These are phyloP conservation scores for Centropyge bicolor DNA, from an alignment of 2,797 vertebrate species.

Conservation along the genomic window DNA sequence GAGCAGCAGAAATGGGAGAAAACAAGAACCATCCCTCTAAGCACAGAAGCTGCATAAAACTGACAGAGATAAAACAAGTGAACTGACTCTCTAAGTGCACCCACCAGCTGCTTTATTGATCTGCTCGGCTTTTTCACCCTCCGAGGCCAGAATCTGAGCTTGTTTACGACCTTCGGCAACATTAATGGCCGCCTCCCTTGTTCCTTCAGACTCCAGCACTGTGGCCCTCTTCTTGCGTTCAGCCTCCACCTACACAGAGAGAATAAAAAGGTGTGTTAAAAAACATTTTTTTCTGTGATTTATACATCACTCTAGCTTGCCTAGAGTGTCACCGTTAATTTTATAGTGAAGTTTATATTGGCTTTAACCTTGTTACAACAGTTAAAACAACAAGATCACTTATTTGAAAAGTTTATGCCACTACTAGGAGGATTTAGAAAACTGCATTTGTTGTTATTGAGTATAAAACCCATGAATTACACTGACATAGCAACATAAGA, in stretches of 20 bases:
- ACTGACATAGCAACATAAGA: too few species aligned
- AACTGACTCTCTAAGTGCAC: slow-evolving; percentile 10
- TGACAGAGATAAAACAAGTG: background rate
- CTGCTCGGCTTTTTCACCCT: slow-evolving; percentile 92
- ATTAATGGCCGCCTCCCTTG: slow-evolving; percentile 93
- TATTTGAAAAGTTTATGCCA: background rate
- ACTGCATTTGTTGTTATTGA: too few species aligned
- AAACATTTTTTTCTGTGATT: background rate
- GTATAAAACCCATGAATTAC: background rate
- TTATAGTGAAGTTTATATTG: background rate
- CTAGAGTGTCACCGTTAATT: background rate
- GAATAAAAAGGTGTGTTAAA: background rate
- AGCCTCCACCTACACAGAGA: slow-evolving; percentile 90
- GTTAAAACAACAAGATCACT: background rate
- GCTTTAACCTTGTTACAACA: background rate
- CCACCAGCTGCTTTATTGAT: slow-evolving; percentile 95
- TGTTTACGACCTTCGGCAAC: slow-evolving; percentile 95
- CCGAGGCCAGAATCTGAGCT: slow-evolving; percentile 95
- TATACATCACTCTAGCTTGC: background rate
- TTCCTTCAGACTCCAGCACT: slow-evolving; percentile 96
- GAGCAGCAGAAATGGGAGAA: background rate
- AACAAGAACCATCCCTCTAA: background rate
- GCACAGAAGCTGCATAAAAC: background rate
- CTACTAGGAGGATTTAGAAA: background rate
- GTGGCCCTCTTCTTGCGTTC: slow-evolving; percentile 95